phyloP scores from a whole-genome alignment of 2,888 invertebrate genomes.

The Nebria salina region DNA sequence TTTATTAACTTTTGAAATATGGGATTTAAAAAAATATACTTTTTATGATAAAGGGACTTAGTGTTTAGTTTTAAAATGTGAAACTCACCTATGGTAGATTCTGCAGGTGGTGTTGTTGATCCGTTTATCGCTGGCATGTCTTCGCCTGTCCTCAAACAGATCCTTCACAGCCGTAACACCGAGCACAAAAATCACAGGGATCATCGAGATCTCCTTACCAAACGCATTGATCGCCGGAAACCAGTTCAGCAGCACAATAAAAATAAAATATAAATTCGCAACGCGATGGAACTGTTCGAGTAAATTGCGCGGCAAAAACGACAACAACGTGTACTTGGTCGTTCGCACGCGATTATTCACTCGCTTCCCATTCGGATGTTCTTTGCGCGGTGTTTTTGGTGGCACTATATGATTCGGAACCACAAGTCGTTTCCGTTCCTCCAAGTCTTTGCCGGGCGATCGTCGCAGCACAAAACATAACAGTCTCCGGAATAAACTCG shows the following conservation, averaged over 20 bases:
- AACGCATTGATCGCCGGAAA: slow-evolving; percentile 94
- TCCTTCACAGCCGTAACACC: slow-evolving; percentile 95
- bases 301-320: slow-evolving; percentile 94
- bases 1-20: too few relatives aligned
- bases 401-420: slow-evolving; percentile 89
- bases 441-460: slow-evolving; percentile 62
- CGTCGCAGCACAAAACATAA: slow-evolving; percentile 70
- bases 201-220: slow-evolving; percentile 94
- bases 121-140: slow-evolving; percentile 90
- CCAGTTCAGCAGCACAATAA: slow-evolving; percentile 96
- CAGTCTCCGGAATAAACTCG: slow-evolving; percentile 77
- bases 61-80: neutral
- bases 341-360: slow-evolving; percentile 89
- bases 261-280: slow-evolving; percentile 97
- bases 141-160: slow-evolving; percentile 90
- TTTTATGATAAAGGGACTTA: too few relatives aligned
- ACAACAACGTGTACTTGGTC: slow-evolving; percentile 93
- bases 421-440: slow-evolving; percentile 76
- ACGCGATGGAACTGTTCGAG: slow-evolving; percentile 98
- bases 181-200: slow-evolving; percentile 93
- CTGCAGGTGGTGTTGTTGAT: slow-evolving; percentile 94
- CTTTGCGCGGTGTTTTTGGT: slow-evolving; percentile 79
- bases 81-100: slow-evolving; percentile 86
- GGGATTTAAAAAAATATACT: too few relatives aligned
- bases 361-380: slow-evolving; percentile 85